phyloP scores from a whole-genome alignment of 2,888 invertebrate species.

The Leptarthrus brevirostris region DNA sequence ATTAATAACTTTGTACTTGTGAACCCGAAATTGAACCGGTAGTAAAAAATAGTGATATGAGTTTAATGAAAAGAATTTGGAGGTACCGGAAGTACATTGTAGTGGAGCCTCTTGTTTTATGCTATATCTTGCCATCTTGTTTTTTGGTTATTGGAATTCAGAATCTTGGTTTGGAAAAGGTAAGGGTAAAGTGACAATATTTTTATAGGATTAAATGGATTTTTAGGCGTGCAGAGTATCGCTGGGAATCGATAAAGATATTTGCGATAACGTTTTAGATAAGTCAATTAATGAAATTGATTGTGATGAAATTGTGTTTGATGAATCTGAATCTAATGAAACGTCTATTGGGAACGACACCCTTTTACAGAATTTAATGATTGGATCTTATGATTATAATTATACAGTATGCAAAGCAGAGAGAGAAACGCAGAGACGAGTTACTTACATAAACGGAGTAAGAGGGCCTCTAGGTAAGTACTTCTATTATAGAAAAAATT shows the following conservation, averaged over 20 bases:
- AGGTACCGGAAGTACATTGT: constrained; percentile 62
- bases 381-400: constrained; percentile 58
- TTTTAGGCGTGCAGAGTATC: constrained; percentile 64
- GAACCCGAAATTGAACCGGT: constrained; percentile 27
- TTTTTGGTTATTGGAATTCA: constrained; percentile 60
- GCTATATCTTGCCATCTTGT: constrained; percentile 56
- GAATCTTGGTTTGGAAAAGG: constrained; percentile 65
- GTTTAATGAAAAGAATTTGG: constrained; percentile 63
- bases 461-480: constrained; percentile 64
- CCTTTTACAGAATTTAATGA: neutral
- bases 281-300: constrained; percentile 62
- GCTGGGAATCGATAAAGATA: constrained; percentile 61
- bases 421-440: constrained; percentile 63
- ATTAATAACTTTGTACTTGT: too few species aligned
- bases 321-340: neutral
- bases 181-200: constrained; percentile 13
- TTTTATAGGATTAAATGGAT: neutral
- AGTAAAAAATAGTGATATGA: constrained; percentile 56
- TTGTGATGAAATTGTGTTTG: constrained; percentile 58
- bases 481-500: too few species aligned
- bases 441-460: constrained; percentile 63
- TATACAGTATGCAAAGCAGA: constrained; percentile 66
- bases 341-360: neutral
- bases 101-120: constrained; percentile 65
- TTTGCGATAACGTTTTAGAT: constrained; percentile 63